Percentiles rank a stretch among this genome's conserved stretches.
These are phyloP conservation scores for Macrotis lagotis DNA, from an alignment of 2,113 vertebrate genomes.

Conservation along the genomic window DNA sequence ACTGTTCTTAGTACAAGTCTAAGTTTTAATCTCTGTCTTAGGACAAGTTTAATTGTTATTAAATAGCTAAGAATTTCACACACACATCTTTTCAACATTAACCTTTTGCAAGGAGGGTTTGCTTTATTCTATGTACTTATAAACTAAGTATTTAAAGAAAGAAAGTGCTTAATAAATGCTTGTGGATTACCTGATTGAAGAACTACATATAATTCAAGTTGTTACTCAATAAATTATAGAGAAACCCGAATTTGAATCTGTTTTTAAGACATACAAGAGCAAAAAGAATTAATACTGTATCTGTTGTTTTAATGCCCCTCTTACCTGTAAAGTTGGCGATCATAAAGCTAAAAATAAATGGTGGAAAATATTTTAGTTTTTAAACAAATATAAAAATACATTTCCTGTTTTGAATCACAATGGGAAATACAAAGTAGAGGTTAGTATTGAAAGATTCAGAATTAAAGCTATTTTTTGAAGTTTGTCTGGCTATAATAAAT, in stretches of 20 bases:
- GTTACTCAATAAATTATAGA: background rate
- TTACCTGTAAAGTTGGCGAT: constrained; percentile 94
- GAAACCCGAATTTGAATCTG: background rate
- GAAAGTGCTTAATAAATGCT: background rate
- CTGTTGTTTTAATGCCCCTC: constrained; percentile 13
- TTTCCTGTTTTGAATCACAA: background rate
- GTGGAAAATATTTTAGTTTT: background rate
- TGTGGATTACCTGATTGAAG: background rate
- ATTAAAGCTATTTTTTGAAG: background rate
- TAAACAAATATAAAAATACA: background rate
- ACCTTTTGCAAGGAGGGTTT: background rate
- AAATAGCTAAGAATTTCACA: background rate
- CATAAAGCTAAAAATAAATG: constrained; percentile 85
- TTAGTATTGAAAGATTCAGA: background rate
- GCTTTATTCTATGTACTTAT: background rate
- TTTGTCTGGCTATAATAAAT: background rate
- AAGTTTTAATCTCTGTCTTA: background rate
- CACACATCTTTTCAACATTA: background rate
- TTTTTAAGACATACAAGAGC: background rate
- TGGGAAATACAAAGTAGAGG: background rate
- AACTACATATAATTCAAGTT: background rate
- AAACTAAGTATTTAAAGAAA: background rate
- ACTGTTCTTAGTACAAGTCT: too few species aligned
- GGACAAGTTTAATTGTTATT: background rate
- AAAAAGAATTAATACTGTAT: background rate